phyloP scores from a whole-genome alignment of 2,113 vertebrate genomes.

The Phalacrocorax carbo region DNA sequence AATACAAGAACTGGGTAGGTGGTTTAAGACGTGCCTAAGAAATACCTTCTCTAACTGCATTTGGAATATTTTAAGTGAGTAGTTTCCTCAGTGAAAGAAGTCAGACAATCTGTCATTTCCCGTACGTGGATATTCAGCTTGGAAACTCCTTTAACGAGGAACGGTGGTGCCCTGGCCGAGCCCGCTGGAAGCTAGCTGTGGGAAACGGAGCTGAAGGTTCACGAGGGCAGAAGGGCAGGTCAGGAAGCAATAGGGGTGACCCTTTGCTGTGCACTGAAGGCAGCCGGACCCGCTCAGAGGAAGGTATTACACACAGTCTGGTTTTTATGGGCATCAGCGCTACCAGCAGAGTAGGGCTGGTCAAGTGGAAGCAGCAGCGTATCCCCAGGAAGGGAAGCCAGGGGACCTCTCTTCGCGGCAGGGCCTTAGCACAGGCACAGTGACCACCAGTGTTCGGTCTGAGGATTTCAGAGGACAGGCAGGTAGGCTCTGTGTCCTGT shows the following conservation, averaged over 20 bases:
- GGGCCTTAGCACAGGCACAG: fast-evolving
- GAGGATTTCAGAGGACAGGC: background rate
- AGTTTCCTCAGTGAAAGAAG: background rate
- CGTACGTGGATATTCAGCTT: background rate
- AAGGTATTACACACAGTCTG: fast-evolving
- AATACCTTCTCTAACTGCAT: background rate
- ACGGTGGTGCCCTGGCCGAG: fast-evolving
- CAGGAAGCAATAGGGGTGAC: background rate
- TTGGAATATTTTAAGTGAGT: background rate
- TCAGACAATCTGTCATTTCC: background rate
- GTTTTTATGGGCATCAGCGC: background rate
- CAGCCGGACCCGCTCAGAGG: background rate
- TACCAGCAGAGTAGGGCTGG: background rate
- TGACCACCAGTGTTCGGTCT: background rate
- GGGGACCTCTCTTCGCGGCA: background rate
- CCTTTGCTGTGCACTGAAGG: background rate
- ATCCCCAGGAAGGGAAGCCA: background rate
- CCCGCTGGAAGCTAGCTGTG: background rate
- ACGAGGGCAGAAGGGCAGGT: fast-evolving
- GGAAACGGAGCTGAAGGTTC: background rate
- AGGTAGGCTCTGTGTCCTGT: background rate
- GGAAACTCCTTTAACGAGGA: background rate
- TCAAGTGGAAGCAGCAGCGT: background rate
- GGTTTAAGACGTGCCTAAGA: background rate
- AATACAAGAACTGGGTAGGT: background rate